Base-by-base conservation (phyloP, 2,113 vertebrate species). In the Polypterus senegalus region DNA sequence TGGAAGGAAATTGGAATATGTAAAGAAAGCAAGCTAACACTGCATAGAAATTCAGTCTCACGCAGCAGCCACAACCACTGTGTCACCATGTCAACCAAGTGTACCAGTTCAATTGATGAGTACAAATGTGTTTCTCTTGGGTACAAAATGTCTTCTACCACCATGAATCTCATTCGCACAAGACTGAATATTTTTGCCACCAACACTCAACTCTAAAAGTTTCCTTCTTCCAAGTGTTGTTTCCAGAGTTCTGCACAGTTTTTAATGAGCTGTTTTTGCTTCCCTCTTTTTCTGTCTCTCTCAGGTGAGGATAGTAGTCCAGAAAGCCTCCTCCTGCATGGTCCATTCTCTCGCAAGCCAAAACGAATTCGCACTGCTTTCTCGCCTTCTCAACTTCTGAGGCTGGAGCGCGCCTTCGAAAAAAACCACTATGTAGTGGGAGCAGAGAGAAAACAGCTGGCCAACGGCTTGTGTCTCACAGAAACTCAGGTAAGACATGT, bases 361-460 rank as follows among this genome's bases (percentile, higher is more conserved):
- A 87, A 89, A 69, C 69, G 83, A 57, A 88, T 88, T 69, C 70
- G 81, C 6, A 87, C 80, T 1, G 86, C 84, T 48, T 87, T 90
- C 71, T 87, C 84, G 0, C 83, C 83, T 1, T 89, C 88, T 0
- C 86, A 87, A 78, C 85, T 86, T 64, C 80, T 86, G 3, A 75
- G 83, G 1, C 76, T 89, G 63, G 86, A 89, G 53, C 77, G 80
- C 9, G 83, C 86, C 64, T 87, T 91, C 52, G 86, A 90, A 72
- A 87, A 89, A 65, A 86, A 87, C 55, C 83, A 89, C 73, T 90
- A 89, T 5, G 88, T 90, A 8, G 88, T 90, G 6, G 88, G 88
- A 48, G 82, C 83, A 0, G 88, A 89, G 71, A 77, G 88, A 66
- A 89, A 89, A 59, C 88, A 89, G 75, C 79, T 90, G 63, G 88